Percentiles rank a stretch among this genome's conserved stretches.
Conservation (phyloP, 2,888 invertebrate genomes). For the Priocnemis perturbator region DNA sequence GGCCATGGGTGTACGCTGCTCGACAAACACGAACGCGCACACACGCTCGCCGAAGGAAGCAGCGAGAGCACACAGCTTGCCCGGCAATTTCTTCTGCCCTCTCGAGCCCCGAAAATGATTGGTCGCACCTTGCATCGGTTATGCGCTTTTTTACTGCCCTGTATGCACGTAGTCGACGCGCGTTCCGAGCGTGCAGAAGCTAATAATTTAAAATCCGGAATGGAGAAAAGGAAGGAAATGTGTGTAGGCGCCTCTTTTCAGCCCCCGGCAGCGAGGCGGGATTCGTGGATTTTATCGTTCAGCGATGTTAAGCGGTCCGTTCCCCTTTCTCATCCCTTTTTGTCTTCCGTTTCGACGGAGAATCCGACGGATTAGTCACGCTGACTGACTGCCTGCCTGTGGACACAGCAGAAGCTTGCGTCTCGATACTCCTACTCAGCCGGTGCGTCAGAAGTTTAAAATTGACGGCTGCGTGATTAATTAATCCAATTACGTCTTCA, state of each 20-base stretch:
- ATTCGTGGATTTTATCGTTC: conserved; percentile 4
- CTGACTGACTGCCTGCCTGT: too few relatives aligned
- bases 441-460: too few relatives aligned
- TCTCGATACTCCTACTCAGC: too few relatives aligned
- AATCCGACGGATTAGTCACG: background rate
- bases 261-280: conserved; percentile 10
- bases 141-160: conserved; percentile 49
- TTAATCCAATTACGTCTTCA: too few relatives aligned
- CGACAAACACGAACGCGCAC: conserved; percentile 16
- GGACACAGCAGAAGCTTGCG: too few relatives aligned
- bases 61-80: conserved; percentile 36
- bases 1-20: conserved; percentile 31
- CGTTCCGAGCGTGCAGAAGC: conserved; percentile 31
- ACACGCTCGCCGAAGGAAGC: background rate
- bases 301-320: background rate
- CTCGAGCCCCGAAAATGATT: conserved; percentile 51
- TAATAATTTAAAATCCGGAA: conserved; percentile 49
- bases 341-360: conserved; percentile 4
- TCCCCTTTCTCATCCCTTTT: background rate
- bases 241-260: conserved; percentile 1
- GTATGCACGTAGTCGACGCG: conserved; percentile 14
- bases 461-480: too few relatives aligned
- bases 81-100: conserved; percentile 51
- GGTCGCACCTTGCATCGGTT: conserved; percentile 58
- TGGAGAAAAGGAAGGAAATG: conserved; percentile 6